Base-by-base conservation (phyloP, 2,113 vertebrate species). In the Brienomyrus longianalis region DNA sequence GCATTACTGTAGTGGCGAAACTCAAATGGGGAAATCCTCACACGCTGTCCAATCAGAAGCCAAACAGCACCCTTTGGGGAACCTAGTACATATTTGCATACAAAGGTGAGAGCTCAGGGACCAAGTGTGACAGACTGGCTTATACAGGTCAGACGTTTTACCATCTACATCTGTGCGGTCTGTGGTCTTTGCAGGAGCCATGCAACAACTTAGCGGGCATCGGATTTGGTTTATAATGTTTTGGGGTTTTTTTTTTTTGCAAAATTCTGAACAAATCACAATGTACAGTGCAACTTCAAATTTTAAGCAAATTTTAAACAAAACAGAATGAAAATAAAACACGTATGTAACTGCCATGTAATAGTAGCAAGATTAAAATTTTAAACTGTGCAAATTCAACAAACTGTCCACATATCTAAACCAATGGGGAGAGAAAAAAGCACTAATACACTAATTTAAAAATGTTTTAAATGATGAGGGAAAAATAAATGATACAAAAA, bases 51-150 rank as follows among this genome's bases (percentile, higher is more conserved):
- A 70, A 70, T 70, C 62, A 70, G n/a, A 31, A 80, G 74, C 35
- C 35, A 80, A 80, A 39, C 35, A 39, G 31, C 74, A 17, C 15
- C 74, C 74, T 80, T 39, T 80, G 74, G 74, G 27, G 74, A 43
- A 80, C 31, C 13, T 80, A 43, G 35, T 5, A 80, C 35, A 0
- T 31, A 27, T 70, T 31, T 70, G 27, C 62, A 70, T 70, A 27
- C 62, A 70, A 70, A 70, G 62, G 74, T 80, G 35, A 80, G 74
- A 80, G 74, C 74, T 80, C 74, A 43, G 74, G 74, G 74, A 80
- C 35, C 7, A 15, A 80, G 74, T 43, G 35, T 80, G 74, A 15
- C 74, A 80, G 35, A 80, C 74, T 80, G 74, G 31, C 3, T 80
- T 19, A 17, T 39, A 39, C 15, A 39, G 70, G 70, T 35, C 66